These are phyloP conservation scores for Cottus gobio DNA, from an alignment of 2,113 vertebrate species.

Conservation along the genomic window DNA sequence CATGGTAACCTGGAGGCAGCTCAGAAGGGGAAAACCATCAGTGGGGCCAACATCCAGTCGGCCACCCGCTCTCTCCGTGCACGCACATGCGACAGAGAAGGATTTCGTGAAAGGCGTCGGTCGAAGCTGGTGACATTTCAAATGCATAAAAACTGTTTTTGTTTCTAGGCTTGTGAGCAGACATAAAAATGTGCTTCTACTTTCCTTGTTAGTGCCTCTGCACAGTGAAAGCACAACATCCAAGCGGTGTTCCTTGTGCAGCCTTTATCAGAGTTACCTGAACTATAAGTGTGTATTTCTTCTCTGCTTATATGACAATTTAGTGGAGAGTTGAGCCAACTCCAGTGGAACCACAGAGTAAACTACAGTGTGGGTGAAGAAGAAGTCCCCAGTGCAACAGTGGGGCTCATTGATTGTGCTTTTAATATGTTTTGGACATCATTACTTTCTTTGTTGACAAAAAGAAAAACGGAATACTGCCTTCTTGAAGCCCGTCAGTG, in stretches of 20 bases:
- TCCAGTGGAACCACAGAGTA: too few species aligned
- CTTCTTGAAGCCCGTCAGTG: neutral
- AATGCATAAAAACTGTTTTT: constrained; percentile 2
- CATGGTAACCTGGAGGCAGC: constrained; percentile 75
- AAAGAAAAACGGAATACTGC: neutral
- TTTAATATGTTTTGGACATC: too few species aligned
- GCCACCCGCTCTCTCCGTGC: constrained; percentile 5
- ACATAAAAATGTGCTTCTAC: neutral
- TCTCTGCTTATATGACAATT: too few species aligned
- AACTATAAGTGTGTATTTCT: too few species aligned
- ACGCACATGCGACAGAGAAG: constrained; percentile 1
- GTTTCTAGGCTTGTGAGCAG: neutral
- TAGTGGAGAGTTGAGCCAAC: too few species aligned
- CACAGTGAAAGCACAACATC: neutral
- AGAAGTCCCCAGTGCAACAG: too few species aligned
- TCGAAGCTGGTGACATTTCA: constrained; percentile 26
- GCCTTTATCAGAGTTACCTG: too few species aligned
- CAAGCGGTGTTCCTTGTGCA: too few species aligned
- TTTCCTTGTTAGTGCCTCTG: neutral
- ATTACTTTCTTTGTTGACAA: neutral
- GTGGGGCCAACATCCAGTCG: constrained; percentile 9
- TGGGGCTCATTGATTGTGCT: too few species aligned
- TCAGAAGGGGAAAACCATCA: constrained; percentile 42
- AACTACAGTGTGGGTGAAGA: too few species aligned
- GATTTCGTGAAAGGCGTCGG: constrained; percentile 2